Base-by-base conservation (phyloP, 2,888 invertebrate species). In the Spodoptera exigua region DNA sequence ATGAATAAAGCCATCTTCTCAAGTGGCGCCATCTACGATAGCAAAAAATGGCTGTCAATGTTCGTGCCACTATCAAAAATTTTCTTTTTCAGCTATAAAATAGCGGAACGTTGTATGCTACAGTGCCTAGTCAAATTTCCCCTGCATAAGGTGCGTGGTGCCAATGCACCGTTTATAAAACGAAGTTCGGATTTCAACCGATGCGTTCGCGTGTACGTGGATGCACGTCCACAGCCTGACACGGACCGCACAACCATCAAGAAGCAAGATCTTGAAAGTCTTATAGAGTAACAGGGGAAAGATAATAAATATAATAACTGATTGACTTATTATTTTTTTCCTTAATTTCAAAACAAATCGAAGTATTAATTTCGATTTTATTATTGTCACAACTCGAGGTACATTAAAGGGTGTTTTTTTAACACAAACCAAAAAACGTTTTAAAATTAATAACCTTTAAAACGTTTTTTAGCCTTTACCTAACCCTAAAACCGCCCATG, bases 21-120 rank as follows among this genome's bases (percentile, higher is more conserved):
- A 0, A 7, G 27, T 7, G 27, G 27, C 27, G 27, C 27, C 27
- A 4, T 27, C 27, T 27, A 27, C 27, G 5, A 27, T 27, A 27
- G 9, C 7, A 1, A 27, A 27, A 27, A 27, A 7, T 9, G 7
- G 27, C 7, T 27, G 27, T 27, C 27, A n/a, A 2, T 14, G 18
- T 7, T 0, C 27, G 43, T 37, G 16, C 48, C 18, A 45, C 0
- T 9, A 17, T 14, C 2, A 16, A 2, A n/a, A 13, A n/a, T 40
- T 12, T 36, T 43, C n/a, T 4, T 41, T 73, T 76, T 2, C 79
- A 93, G 93, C 53, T 91, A 88, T 80, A 93, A 93, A 74, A 85
- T 93, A 53, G 93, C 93, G 0, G 93, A 93, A 64, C 87, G 90
- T 12, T 90, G 91, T 69, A 89, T 89, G 86, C 76, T 93, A 36